Evolutionary conservation across 2,888 invertebrate species (phyloP).

Genomic region (Agonopterix arenella): DNA sequence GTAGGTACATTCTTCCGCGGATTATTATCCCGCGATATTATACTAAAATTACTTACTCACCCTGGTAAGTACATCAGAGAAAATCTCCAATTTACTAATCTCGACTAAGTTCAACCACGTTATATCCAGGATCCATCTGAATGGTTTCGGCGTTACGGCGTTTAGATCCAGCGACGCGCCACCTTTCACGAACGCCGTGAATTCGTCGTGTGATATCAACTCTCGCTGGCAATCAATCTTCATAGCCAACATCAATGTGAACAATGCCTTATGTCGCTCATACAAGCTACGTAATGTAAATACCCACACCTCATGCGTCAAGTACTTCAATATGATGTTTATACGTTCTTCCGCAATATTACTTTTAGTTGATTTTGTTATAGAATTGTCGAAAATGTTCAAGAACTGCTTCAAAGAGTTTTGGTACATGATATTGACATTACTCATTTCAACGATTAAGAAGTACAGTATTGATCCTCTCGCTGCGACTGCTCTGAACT

Average conservation of each 20-base stretch:
- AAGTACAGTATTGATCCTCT: conserved; percentile 97
- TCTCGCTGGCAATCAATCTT: conserved; percentile 94
- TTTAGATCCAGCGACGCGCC: conserved; percentile 96
- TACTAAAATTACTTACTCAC: conserved; percentile 45
- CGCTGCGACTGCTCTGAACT: conserved; percentile 96
- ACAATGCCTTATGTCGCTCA: conserved; percentile 94
- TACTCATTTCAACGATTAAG: conserved; percentile 97
- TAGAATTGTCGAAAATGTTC: conserved; percentile 94
- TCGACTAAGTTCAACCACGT: conserved; percentile 98
- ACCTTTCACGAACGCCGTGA: conserved; percentile 96
- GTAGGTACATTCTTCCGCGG: not conserved
- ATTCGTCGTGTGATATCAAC: conserved; percentile 91
- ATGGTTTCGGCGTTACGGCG: conserved; percentile 94
- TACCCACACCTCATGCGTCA: conserved; percentile 95
- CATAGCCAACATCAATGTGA: conserved; percentile 95
- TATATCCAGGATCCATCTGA: conserved; percentile 95
- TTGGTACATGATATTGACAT: conserved; percentile 98
- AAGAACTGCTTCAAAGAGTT: conserved; percentile 96
- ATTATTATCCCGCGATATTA: not conserved
- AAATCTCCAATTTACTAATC: conserved; percentile 89
- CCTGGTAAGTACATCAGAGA: conserved; percentile 86
- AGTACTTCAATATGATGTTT: conserved; percentile 89
- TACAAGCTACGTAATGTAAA: conserved; percentile 95
- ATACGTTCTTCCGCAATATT: conserved; percentile 91
- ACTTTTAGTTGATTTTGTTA: conserved; percentile 92